phyloP scores from a whole-genome alignment of 1,140 invertebrate genomes.

The Protaetia brevitarsis region DNA sequence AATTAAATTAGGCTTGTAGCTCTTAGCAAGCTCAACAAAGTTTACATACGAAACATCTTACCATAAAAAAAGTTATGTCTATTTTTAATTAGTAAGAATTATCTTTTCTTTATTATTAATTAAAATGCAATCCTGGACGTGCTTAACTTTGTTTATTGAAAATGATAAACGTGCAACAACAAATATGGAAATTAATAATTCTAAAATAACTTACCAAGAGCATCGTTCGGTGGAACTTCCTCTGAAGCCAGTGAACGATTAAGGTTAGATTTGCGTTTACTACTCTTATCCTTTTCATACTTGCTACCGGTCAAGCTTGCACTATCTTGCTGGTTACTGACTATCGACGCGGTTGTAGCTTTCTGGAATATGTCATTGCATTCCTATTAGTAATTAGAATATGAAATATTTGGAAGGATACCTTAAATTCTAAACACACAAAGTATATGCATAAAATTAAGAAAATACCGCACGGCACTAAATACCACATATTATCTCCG shows the following conservation, averaged over 20 bases:
- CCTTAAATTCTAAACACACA: not conserved
- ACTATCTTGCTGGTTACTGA: not conserved
- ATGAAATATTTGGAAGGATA: not conserved
- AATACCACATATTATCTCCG: not conserved
- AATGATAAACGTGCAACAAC: not conserved
- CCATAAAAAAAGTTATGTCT: too few species aligned
- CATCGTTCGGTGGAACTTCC: slow-evolving; percentile 51
- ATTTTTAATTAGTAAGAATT: too few species aligned
- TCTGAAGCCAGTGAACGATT: slow-evolving; percentile 59
- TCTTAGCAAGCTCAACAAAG: too few species aligned
- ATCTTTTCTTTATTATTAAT: too few species aligned
- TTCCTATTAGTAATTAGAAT: not conserved
- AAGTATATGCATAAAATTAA: not conserved
- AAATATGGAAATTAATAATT: not conserved
- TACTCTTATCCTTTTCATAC: slow-evolving; percentile 60
- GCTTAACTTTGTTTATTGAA: not conserved
- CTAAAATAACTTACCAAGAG: slow-evolving; percentile 31
- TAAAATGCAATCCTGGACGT: too few species aligned
- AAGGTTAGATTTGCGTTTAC: slow-evolving; percentile 63
- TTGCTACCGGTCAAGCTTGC: slow-evolving; percentile 4
- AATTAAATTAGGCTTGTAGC: too few species aligned
- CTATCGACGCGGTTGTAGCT: not conserved
- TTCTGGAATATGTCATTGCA: slow-evolving; percentile 6
- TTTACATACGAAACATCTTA: too few species aligned
- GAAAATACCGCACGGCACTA: not conserved